phyloP scores from a whole-genome alignment of 1,140 invertebrate genomes.

The Macrobrachium rosenbergii region DNA sequence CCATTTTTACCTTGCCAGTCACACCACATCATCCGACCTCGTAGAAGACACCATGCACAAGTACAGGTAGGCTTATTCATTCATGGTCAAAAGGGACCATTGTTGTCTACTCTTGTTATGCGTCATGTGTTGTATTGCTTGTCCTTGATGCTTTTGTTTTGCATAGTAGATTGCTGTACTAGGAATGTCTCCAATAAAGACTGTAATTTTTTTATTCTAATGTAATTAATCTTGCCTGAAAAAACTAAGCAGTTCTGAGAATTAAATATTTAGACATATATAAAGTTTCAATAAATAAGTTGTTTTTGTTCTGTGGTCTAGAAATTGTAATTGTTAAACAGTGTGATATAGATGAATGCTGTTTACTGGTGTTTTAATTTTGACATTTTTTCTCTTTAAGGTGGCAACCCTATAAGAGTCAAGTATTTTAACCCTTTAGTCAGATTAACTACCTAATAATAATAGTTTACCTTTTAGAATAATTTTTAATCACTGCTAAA shows the following conservation, averaged over 20 bases:
- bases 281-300: no score
- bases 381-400: background rate
- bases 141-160: background rate
- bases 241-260: no score
- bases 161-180: background rate
- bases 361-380: background rate
- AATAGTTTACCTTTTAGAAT: no score
- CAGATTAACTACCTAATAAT: no score
- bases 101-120: background rate
- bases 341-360: no score
- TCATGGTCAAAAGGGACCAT: background rate
- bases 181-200: background rate
- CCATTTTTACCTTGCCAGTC: slow-evolving; percentile 71
- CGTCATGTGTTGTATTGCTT: background rate
- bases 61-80: slow-evolving; percentile 28
- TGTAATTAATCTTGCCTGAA: no score
- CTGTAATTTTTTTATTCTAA: background rate
- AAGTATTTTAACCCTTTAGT: no score
- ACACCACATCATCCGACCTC: slow-evolving; percentile 68
- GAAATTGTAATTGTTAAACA: no score
- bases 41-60: slow-evolving; percentile 75
- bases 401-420: no score
- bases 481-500: no score
- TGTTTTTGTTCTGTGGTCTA: no score
- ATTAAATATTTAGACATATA: no score